Conservation (phyloP, 2,113 vertebrate genomes). For the Egretta garzetta region DNA sequence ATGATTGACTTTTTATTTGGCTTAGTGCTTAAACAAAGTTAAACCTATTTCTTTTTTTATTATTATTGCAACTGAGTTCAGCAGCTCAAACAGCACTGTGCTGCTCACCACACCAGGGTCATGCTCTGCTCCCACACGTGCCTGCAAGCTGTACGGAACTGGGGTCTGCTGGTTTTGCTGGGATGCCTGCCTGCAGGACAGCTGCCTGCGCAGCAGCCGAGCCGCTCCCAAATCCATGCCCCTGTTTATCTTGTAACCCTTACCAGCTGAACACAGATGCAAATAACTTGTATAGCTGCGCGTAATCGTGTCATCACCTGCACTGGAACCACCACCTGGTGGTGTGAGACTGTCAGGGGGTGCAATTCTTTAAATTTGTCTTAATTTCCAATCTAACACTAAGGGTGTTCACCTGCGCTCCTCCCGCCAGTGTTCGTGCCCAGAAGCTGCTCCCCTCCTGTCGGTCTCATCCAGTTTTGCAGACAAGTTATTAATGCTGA, state of each 20-base stretch:
- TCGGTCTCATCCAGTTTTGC: neutral
- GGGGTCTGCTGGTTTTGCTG: neutral
- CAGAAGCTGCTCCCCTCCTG: neutral
- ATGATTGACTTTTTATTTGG: neutral
- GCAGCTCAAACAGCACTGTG: neutral
- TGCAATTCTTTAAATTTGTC: neutral
- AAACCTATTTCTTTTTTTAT: neutral
- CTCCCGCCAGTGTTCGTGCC: neutral
- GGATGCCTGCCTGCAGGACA: neutral
- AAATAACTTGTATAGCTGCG: neutral
- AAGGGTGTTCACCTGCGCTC: neutral
- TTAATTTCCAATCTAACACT: neutral
- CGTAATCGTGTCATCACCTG: neutral
- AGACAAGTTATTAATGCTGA: neutral
- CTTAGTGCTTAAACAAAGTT: neutral
- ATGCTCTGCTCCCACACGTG: neutral
- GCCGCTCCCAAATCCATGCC: accelerated
- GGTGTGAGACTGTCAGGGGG: neutral
- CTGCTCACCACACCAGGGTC: neutral
- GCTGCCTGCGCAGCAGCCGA: neutral
- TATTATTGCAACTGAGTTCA: neutral
- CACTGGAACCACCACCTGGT: neutral
- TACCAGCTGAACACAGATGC: neutral
- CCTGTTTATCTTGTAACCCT: no score
- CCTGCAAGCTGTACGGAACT: neutral